Base-by-base conservation (phyloP, 2,797 vertebrate species). In the Rhabdomys pumilio region DNA sequence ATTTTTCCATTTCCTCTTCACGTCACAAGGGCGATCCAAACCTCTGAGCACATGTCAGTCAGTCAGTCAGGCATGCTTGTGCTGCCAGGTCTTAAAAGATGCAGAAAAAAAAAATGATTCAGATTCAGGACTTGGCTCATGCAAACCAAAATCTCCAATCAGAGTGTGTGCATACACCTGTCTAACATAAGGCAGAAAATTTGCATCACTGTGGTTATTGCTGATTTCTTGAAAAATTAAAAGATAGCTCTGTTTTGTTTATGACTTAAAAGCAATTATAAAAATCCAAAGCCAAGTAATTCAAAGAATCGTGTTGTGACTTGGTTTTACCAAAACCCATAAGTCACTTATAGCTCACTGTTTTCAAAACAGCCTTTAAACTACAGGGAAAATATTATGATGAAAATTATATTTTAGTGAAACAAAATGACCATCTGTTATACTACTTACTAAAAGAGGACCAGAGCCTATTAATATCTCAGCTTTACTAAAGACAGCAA, bases 331-430 rank as follows among this genome's bases (percentile, higher is more conserved):
- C 84, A 81, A 97, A 96, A 97, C 90, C 77, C 47, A 0, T 95
- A 96, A 97, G 76, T 19, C 83, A 93, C 12, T 89, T 86, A 77
- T 53, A 41, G 82, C 20, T 92, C 97, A 90, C 61, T 65, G 0
- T 96, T 94, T 93, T 89, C 67, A 93, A 98, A 98, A 97, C 19
- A 95, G 57, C 9, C 26, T 96, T 41, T 0, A 3, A 90, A 85
- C 20, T 86, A 61, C 90, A 95, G 89, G 53, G 91, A 94, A 98
- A 98, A 90, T 65, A 95, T 8, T 96, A 88, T 85, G 94, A 89
- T 93, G 94, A 97, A 93, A 97, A 96, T 15, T 61, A 10, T 90
- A 93, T 95, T 98, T 97, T 94, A 96, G 86, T 91, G 97, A 97
- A 95, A 91, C 38, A 92, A 96, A 97, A 93, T 67, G 22, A 91